Conservation (phyloP, 2,888 invertebrate genomes). For the Coenonympha arcania region DNA sequence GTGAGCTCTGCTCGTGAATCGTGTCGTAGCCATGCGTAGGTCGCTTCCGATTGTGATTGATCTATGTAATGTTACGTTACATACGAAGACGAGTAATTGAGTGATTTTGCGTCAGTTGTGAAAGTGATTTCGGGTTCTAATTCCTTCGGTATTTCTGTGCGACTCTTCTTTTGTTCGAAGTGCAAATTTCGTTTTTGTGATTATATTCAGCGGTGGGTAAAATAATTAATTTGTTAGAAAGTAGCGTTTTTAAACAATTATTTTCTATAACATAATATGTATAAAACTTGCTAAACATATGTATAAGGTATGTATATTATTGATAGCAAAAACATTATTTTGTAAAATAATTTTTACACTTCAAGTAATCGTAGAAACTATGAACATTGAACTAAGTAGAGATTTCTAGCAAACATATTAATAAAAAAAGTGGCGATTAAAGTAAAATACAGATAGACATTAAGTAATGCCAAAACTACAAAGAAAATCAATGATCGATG, state of each 20-base stretch:
- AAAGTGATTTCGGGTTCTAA: slow-evolving; percentile 39
- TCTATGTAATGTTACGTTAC: slow-evolving; percentile 32
- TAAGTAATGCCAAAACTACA: background rate
- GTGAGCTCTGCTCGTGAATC: slow-evolving; percentile 19
- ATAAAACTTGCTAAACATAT: too few species aligned
- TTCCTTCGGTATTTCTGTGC: too few species aligned
- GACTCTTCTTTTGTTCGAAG: slow-evolving; percentile 29
- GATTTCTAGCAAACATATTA: too few species aligned
- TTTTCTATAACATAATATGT: too few species aligned
- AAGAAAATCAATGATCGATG: slow-evolving; percentile 27
- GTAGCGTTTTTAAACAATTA: too few species aligned
- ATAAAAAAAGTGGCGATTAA: background rate
- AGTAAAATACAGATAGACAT: background rate
- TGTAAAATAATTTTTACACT: background rate
- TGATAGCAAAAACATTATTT: background rate
- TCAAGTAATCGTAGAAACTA: too few species aligned
- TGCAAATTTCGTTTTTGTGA: slow-evolving; percentile 18
- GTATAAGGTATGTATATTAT: too few species aligned
- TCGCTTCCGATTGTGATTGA: slow-evolving; percentile 35
- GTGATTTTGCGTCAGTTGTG: slow-evolving; percentile 44
- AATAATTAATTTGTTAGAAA: background rate
- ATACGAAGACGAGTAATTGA: slow-evolving; percentile 35
- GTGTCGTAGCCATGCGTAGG: slow-evolving; percentile 38
- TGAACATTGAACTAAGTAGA: too few species aligned
- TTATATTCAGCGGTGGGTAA: slow-evolving; percentile 20